Percentiles rank a stretch among this genome's conserved stretches.
Evolutionary conservation across 2,888 invertebrate species (phyloP).

Genomic region (Drosophila putrida): DNA sequence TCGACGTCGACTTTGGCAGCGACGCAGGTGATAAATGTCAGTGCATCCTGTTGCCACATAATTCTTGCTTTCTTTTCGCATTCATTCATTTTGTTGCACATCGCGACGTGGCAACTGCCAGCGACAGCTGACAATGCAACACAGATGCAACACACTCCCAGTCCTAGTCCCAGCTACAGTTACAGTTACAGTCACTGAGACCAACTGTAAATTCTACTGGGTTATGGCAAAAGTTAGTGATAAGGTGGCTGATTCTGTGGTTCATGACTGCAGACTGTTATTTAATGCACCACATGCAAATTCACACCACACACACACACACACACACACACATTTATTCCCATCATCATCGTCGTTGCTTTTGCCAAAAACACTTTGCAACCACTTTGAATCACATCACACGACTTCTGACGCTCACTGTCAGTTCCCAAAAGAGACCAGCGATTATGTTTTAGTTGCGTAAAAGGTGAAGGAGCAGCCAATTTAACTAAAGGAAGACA

Average conservation of each 20-base stretch:
- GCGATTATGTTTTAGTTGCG: background rate
- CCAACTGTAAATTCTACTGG: background rate
- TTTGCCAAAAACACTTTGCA: constrained; percentile 6
- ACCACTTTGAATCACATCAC: constrained; percentile 6
- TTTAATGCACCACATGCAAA: constrained; percentile 44
- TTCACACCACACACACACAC: background rate
- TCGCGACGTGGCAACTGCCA: constrained; percentile 23
- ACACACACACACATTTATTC: constrained; percentile 29
- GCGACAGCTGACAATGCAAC: constrained; percentile 45
- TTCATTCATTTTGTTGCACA: constrained; percentile 51
- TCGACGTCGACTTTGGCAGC: constrained; percentile 6
- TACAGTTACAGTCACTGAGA: background rate
- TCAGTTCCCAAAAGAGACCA: background rate
- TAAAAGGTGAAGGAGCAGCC: background rate
- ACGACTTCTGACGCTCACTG: background rate
- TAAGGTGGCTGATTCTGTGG: background rate
- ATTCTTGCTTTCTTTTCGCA: constrained; percentile 54
- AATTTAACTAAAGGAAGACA: background rate
- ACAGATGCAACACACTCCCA: background rate
- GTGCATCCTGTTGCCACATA: constrained; percentile 78
- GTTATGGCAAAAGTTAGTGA: background rate
- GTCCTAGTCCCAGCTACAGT: background rate
- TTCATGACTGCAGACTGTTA: constrained; percentile 20
- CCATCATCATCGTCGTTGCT: constrained; percentile 24
- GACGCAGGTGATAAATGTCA: constrained; percentile 77